A percentile compares a stretch with the other conserved stretches of the same genome.
Evolutionary conservation across 2,888 invertebrate genomes (phyloP).

Genomic region (Chalcosyrphus nemorum): DNA sequence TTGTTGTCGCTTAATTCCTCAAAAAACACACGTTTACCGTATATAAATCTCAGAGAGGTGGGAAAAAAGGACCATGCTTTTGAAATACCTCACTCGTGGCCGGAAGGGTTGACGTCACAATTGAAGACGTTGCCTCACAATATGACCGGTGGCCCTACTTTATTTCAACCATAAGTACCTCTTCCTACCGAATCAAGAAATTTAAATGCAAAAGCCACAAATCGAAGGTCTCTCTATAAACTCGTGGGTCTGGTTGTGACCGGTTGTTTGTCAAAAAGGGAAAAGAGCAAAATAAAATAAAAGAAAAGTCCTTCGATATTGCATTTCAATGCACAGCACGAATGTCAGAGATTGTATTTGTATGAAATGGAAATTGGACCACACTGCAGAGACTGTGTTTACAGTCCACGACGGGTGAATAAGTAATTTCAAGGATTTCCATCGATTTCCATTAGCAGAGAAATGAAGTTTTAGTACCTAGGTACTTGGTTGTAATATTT

Average conservation of each 20-base stretch:
- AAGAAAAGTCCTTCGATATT: slow-evolving; percentile 19
- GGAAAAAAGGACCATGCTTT: too few species aligned
- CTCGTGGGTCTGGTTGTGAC: slow-evolving; percentile 25
- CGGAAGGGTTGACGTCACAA: background rate
- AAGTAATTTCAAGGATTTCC: slow-evolving; percentile 37
- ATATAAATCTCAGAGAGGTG: too few species aligned
- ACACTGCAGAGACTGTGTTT: background rate
- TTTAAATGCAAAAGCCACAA: slow-evolving; percentile 25
- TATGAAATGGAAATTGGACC: slow-evolving; percentile 34
- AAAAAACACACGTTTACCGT: background rate
- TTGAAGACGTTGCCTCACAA: background rate
- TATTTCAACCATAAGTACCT: background rate
- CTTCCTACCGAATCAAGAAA: background rate
- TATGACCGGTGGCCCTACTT: background rate
- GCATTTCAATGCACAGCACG: slow-evolving; percentile 29
- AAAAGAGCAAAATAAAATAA: background rate
- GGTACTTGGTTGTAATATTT: background rate
- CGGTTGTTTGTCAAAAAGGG: background rate
- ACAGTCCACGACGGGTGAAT: slow-evolving; percentile 17
- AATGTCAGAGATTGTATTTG: background rate
- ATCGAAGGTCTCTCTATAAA: slow-evolving; percentile 21
- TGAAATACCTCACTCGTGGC: background rate
- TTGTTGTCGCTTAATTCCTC: too few species aligned
- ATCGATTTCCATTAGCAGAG: slow-evolving; percentile 27
- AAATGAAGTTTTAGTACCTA: slow-evolving; percentile 1